Evolutionary conservation across 2,888 invertebrate genomes (phyloP).

Genomic region (Machimus rusticus): DNA sequence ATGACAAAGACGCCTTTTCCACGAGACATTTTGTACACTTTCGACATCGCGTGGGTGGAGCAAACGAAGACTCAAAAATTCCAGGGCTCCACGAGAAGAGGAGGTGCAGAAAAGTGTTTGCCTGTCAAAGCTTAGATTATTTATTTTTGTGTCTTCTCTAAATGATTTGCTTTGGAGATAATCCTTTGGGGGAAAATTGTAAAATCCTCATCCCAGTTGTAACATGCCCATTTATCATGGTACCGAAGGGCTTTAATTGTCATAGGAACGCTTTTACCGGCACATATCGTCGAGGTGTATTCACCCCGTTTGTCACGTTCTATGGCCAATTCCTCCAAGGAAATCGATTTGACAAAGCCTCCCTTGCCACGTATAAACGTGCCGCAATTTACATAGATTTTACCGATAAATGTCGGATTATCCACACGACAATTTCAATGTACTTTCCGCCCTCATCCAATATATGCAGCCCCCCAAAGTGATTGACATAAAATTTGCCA

Average conservation of each 20-base stretch:
- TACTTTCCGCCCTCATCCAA: neutral
- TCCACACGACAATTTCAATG: neutral
- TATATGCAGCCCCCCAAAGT: neutral
- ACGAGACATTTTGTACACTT: neutral
- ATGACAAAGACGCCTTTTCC: neutral
- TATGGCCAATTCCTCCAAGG: neutral
- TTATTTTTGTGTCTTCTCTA: neutral
- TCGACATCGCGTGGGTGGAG: neutral
- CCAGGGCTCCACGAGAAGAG: neutral
- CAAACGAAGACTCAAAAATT: neutral
- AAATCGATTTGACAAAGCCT: neutral
- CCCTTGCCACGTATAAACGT: neutral
- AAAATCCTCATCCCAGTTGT: neutral
- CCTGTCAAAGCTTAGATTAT: neutral
- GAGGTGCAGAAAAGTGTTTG: neutral
- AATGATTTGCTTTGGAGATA: neutral
- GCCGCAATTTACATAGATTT: neutral
- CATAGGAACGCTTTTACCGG: neutral
- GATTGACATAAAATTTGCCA: neutral
- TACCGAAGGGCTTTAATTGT: neutral
- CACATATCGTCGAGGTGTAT: neutral
- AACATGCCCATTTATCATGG: neutral
- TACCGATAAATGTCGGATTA: neutral
- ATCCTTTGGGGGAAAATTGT: neutral
- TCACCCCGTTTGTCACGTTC: neutral